Conservation (phyloP, 2,113 vertebrate species). For the Misgurnus mizolepis region DNA sequence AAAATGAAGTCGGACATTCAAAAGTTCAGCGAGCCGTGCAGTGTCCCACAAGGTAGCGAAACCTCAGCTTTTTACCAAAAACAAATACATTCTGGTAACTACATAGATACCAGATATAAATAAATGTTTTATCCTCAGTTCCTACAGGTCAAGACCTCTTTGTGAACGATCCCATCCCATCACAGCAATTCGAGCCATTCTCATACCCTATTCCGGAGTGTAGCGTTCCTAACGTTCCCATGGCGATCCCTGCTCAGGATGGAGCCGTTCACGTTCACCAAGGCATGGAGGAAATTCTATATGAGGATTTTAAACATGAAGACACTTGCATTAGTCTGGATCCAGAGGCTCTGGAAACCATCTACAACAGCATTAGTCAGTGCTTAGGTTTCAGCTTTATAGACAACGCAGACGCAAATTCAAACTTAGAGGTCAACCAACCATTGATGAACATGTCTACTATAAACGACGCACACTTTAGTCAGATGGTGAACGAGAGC, state of each 20-base stretch:
- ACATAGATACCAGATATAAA: not conserved
- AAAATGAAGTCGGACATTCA: conserved; percentile 67
- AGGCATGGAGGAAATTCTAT: conserved; percentile 45
- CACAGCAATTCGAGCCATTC: conserved; percentile 48
- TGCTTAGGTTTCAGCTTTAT: not conserved
- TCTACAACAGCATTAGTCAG: conserved; percentile 35
- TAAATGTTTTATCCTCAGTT: conserved; percentile 3
- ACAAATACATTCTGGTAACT: no score
- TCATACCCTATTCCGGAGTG: conserved; percentile 21
- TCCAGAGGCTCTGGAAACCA: conserved; percentile 43
- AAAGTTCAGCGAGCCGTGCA: conserved; percentile 63
- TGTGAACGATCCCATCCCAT: conserved; percentile 45
- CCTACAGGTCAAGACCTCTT: conserved; percentile 52
- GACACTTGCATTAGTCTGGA: conserved; percentile 25
- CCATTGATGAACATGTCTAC: conserved; percentile 61
- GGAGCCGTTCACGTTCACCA: not conserved
- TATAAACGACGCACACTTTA: conserved; percentile 69
- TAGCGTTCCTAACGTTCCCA: conserved; percentile 18
- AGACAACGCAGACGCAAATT: conserved; percentile 32
- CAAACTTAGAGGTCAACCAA: conserved; percentile 24
- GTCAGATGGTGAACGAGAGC: conserved; percentile 63
- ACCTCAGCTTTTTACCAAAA: not conserved
- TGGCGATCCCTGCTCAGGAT: conserved; percentile 23
- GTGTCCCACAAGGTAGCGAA: conserved; percentile 62
- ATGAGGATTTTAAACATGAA: conserved; percentile 49